These are phyloP conservation scores for Calameuta idolon DNA, from an alignment of 2,888 invertebrate genomes.

Conservation along the genomic window DNA sequence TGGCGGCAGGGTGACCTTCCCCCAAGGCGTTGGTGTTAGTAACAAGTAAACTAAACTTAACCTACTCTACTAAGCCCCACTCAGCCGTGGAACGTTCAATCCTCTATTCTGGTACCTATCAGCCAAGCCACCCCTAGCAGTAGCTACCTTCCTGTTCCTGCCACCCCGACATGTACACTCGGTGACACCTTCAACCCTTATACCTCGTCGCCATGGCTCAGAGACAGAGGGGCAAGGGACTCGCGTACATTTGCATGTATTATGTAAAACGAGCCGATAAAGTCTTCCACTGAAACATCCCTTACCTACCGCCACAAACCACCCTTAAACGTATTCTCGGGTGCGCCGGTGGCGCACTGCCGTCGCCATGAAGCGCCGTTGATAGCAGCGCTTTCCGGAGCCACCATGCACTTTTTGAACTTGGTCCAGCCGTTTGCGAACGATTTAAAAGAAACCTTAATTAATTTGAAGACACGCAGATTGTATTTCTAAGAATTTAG, in stretches of 20 bases:
- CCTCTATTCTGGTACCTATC: constrained; percentile 33
- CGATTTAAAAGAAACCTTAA: too few species aligned
- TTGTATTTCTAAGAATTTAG: too few species aligned
- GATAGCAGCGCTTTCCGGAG: too few species aligned
- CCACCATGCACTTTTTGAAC: too few species aligned
- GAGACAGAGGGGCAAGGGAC: constrained; percentile 8
- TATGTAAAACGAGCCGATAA: background rate
- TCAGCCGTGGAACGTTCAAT: constrained; percentile 36
- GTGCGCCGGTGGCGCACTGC: background rate
- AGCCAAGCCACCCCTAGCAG: background rate
- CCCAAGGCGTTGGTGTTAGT: constrained; percentile 32
- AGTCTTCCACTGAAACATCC: background rate
- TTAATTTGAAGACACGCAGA: too few species aligned
- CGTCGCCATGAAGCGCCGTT: background rate
- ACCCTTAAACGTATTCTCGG: background rate
- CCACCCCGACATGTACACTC: background rate
- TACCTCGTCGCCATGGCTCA: constrained; percentile 15
- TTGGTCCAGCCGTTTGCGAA: too few species aligned
- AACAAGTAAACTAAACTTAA: constrained; percentile 51
- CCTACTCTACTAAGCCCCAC: constrained; percentile 41
- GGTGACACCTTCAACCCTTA: constrained; percentile 6
- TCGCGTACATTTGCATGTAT: background rate
- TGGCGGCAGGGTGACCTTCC: constrained; percentile 26
- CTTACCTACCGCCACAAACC: background rate
- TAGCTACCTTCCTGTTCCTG: background rate